Percentiles rank a stretch among this genome's conserved stretches.
These are phyloP conservation scores for Ditylenchus dipsaci DNA, from an alignment of 1,140 invertebrate species.

Conservation along the genomic window DNA sequence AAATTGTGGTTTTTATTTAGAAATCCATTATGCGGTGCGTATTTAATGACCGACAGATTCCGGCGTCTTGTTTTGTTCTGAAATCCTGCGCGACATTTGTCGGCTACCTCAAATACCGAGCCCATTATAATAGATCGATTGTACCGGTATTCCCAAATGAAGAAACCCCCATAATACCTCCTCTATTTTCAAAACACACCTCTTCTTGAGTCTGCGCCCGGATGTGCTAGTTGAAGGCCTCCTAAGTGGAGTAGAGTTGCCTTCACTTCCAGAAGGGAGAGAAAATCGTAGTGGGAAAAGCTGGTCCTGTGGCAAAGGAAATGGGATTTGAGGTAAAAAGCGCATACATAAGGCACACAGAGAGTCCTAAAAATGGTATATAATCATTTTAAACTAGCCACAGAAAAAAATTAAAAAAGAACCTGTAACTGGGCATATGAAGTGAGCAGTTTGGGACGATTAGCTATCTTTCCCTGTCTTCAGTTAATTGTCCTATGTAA, in stretches of 20 bases:
- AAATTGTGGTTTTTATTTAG: too few relatives aligned
- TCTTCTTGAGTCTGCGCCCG: too few relatives aligned
- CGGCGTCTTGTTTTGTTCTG: too few relatives aligned
- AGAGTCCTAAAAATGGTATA: conserved; percentile 44
- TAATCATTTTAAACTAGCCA: neutral
- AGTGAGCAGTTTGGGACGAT: conserved; percentile 11
- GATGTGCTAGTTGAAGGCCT: too few relatives aligned
- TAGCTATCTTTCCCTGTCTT: conserved; percentile 17
- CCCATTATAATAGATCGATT: too few relatives aligned
- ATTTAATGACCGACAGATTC: too few relatives aligned
- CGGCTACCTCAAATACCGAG: neutral
- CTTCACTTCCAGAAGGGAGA: conserved; percentile 12
- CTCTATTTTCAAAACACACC: too few relatives aligned
- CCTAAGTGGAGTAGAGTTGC: too few relatives aligned
- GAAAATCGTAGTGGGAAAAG: conserved; percentile 40
- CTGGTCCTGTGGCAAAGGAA: conserved; percentile 30
- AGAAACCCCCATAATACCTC: too few relatives aligned
- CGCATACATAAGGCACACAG: conserved; percentile 47
- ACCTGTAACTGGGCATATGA: conserved; percentile 18
- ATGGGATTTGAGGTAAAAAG: conserved; percentile 39
- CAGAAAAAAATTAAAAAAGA: neutral
- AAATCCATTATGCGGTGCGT: too few relatives aligned
- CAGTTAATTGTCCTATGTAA: conserved; percentile 27
- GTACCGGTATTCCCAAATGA: too few relatives aligned
- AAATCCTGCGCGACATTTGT: neutral